Base-by-base conservation (phyloP, 1,140 invertebrate species). In the Heliothis subflexa region DNA sequence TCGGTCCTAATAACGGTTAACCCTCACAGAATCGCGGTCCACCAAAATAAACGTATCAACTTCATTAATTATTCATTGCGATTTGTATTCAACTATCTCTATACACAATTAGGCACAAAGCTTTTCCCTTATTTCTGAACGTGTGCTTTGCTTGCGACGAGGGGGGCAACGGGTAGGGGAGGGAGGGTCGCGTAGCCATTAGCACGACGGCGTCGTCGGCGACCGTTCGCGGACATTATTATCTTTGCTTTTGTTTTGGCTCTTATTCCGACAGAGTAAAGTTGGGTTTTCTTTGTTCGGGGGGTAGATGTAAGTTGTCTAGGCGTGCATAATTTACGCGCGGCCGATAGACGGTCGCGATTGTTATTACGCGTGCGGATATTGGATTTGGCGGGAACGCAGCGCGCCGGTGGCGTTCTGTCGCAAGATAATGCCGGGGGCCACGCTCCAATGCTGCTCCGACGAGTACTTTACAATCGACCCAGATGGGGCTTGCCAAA, bases 321-420 rank as follows among this genome's bases (percentile, higher is more conserved):
- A 78, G 78, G 78, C 79, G 86, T 92, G 89, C 90, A 93, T 92
- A 93, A 93, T 93, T 93, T 92, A 93, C 90, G 91, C 91, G 91
- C 86, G 88, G 87, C 87, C 91, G 91, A 93, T 93, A 93, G 89
- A 90, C 86, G 85, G 81, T 86, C 88, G 87, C 91, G 89, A 91
- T 91, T 91, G 92, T 92, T 91, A 92, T 92, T 93, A 89, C 89
- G 88, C 88, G 85, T 83, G 81, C 85, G 89, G 88, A 89, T 91
- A 92, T 92, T 91, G 91, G 89, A 88, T 90, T 91, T 87, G 88
- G 84, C 84, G 88, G 84, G 79, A 73, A 82, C 78, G 79, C 79
- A 77, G 74, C 74, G 79, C 76, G 50, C 78, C 83, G 86, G 81
- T 83, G 85, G 78, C 83, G 80, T 49, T 74, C 72, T 75, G 81